These are phyloP conservation scores for Empidonax traillii DNA, from an alignment of 2,113 vertebrate genomes.

Conservation along the genomic window DNA sequence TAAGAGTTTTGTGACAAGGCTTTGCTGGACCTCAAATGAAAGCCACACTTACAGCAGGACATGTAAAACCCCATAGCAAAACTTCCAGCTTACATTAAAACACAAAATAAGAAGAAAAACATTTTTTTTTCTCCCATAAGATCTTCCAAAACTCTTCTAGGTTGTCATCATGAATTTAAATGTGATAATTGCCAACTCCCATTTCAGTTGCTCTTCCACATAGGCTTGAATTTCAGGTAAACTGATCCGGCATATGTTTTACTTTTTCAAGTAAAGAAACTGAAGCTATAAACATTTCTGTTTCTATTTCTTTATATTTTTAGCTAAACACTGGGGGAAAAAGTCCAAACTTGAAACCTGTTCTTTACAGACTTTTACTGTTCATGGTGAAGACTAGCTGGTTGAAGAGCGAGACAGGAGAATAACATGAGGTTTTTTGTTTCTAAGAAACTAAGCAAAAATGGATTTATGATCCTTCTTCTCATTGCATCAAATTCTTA, in stretches of 20 bases:
- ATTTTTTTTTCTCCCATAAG: background rate
- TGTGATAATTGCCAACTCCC: background rate
- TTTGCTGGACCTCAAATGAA: background rate
- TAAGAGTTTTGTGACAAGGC: background rate
- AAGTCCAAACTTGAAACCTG: background rate
- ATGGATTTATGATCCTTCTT: background rate
- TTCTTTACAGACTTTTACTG: background rate
- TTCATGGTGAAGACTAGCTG: background rate
- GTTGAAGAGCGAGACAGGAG: background rate
- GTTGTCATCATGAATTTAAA: background rate
- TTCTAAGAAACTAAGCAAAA: background rate
- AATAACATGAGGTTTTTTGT: fast-evolving
- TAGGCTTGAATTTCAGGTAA: background rate
- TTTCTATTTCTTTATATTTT: background rate
- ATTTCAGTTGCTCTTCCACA: background rate
- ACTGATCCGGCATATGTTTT: background rate
- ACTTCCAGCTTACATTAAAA: background rate
- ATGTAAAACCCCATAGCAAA: background rate
- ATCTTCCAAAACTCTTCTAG: background rate
- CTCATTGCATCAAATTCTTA: background rate
- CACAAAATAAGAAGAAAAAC: background rate
- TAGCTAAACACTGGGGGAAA: background rate
- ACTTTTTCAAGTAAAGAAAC: background rate
- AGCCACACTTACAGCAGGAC: background rate
- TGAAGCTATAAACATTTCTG: background rate